These are phyloP conservation scores for Serilophus lunatus DNA, from an alignment of 2,113 vertebrate genomes.

Conservation along the genomic window DNA sequence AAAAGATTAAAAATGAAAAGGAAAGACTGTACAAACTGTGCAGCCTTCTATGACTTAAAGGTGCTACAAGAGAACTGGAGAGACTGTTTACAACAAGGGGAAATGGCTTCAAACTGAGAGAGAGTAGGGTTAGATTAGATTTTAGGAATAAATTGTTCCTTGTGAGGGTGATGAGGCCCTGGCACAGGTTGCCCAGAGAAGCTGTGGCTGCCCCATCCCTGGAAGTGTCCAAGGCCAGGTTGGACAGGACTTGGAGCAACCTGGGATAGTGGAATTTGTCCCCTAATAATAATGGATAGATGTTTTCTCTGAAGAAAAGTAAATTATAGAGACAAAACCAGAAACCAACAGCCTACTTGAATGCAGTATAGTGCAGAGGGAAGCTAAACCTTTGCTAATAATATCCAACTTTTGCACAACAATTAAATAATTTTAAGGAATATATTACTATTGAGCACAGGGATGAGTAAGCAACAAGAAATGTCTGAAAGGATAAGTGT, in stretches of 20 bases:
- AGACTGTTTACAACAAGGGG: neutral
- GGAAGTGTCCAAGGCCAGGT: neutral
- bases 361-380: neutral
- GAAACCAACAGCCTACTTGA: neutral
- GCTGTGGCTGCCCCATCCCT: neutral
- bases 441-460: neutral
- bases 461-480: neutral
- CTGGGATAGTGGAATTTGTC: neutral
- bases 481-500: neutral
- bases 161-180: fast-evolving
- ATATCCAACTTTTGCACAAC: neutral
- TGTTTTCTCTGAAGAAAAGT: neutral
- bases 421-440: neutral
- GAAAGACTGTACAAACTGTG: neutral
- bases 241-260: neutral
- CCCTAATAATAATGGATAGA: neutral
- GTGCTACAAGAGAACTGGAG: neutral
- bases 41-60: neutral
- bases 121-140: fast-evolving
- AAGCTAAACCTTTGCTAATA: neutral
- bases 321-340: neutral
- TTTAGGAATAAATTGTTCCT: neutral
- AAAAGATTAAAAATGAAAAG: neutral
- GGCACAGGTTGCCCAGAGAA: neutral
- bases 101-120: neutral